phyloP scores from a whole-genome alignment of 2,888 invertebrate species.

The Zhuqinia jingwanae region DNA sequence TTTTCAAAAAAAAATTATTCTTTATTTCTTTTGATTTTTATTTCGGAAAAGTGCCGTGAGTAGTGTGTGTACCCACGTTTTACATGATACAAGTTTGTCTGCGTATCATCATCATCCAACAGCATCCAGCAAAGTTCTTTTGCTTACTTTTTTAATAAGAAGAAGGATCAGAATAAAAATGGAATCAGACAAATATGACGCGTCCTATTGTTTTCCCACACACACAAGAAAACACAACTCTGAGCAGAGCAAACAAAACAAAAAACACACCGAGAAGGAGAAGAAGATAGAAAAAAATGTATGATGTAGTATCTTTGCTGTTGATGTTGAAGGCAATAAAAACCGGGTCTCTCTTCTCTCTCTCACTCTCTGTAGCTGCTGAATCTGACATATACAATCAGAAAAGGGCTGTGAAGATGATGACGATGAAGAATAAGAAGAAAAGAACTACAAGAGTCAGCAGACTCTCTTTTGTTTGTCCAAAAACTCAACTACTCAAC shows the following conservation, averaged over 20 bases:
- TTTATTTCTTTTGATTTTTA: slow-evolving; percentile 16
- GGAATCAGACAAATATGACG: slow-evolving; percentile 71
- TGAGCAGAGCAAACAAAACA: slow-evolving; percentile 19
- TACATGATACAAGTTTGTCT: background rate
- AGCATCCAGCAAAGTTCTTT: background rate
- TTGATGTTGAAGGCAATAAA: slow-evolving; percentile 30
- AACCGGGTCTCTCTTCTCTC: background rate
- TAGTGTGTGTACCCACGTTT: background rate
- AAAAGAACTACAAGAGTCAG: slow-evolving; percentile 22
- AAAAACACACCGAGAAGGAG: background rate
- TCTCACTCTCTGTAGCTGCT: background rate
- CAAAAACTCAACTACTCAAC: slow-evolving; percentile 25
- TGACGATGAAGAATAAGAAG: background rate
- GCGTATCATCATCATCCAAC: background rate
- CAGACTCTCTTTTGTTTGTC: slow-evolving; percentile 31
- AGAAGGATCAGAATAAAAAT: slow-evolving; percentile 58
- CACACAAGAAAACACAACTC: slow-evolving; percentile 28
- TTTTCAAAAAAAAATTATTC: background rate
- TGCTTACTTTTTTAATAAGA: slow-evolving; percentile 2
- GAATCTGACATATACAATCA: slow-evolving; percentile 32
- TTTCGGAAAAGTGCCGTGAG: background rate
- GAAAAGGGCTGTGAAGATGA: background rate
- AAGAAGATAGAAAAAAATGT: slow-evolving; percentile 14
- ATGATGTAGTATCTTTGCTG: background rate
- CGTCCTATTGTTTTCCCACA: slow-evolving; percentile 59